These are phyloP conservation scores for Perca schrenkii DNA, from an alignment of 2,113 vertebrate species.

Conservation along the genomic window DNA sequence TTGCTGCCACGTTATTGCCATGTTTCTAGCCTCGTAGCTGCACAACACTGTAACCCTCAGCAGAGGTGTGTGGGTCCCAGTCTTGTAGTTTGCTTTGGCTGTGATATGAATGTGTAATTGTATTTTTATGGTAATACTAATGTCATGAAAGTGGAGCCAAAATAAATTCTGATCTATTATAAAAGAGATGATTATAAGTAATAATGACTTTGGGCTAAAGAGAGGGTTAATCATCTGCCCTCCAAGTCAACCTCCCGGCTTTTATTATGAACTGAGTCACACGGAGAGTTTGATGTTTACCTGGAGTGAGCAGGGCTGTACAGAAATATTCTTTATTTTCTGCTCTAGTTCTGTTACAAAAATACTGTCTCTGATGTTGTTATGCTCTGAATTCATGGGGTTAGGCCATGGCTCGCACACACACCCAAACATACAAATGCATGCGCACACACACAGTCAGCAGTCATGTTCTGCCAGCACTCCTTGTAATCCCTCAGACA, in stretches of 20 bases:
- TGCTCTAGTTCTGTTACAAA: constrained; percentile 60
- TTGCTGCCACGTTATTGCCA: not conserved
- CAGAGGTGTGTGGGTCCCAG: constrained; percentile 14
- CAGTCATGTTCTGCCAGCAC: constrained; percentile 81
- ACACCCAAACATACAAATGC: not conserved
- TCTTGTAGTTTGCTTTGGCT: constrained; percentile 6
- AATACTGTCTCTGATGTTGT: constrained; percentile 65
- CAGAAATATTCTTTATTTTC: constrained; percentile 51
- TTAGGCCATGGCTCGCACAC: constrained; percentile 52
- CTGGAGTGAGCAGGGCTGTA: constrained; percentile 46
- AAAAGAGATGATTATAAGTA: constrained; percentile 20
- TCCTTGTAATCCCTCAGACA: constrained; percentile 87
- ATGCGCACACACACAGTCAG: constrained; percentile 16
- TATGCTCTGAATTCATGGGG: constrained; percentile 63
- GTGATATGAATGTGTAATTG: constrained; percentile 1
- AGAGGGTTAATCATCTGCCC: constrained; percentile 30
- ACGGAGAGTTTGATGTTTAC: constrained; percentile 56
- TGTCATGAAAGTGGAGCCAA: constrained; percentile 16
- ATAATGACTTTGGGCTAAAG: constrained; percentile 45
- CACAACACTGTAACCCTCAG: not conserved
- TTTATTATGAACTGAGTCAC: constrained; percentile 51
- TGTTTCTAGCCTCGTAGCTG: not conserved
- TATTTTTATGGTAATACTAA: constrained; percentile 19
- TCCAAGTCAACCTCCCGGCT: constrained; percentile 28
- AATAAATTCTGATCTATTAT: constrained; percentile 13